Percentiles rank a stretch among this genome's conserved stretches.
phyloP scores from a whole-genome alignment of 2,113 vertebrate species.

The Propithecus coquereli region DNA sequence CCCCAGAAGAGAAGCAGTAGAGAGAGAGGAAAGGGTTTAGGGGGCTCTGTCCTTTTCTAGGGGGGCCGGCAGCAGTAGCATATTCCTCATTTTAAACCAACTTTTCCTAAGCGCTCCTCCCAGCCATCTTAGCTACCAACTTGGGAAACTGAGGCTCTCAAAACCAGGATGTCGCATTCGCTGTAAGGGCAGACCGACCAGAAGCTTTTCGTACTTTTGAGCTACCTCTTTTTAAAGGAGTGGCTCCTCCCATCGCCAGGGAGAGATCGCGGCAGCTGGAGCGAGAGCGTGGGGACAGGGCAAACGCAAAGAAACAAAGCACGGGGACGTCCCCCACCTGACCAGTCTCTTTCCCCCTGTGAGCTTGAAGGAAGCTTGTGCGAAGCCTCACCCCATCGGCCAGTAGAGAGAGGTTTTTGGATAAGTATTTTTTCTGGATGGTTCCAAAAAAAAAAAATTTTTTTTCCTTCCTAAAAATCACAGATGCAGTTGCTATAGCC shows the following conservation, averaged over 20 bases:
- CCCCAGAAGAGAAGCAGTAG: slow-evolving; percentile 17
- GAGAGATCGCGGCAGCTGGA: slow-evolving; percentile 51
- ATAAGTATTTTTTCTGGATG: not conserved
- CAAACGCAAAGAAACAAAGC: too few species aligned
- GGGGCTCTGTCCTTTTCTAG: rapidly evolving
- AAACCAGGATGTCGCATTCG: not conserved
- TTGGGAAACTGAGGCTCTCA: not conserved
- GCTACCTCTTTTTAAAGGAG: not conserved
- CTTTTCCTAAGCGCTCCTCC: not conserved
- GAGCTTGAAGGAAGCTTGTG: rapidly evolving
- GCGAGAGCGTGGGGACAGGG: slow-evolving; percentile 66
- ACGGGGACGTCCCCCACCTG: too few species aligned
- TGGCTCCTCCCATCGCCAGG: slow-evolving; percentile 13
- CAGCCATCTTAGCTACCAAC: not conserved
- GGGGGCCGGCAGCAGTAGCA: not conserved
- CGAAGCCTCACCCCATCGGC: not conserved
- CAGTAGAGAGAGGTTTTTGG: not conserved
- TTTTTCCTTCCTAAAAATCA: not conserved
- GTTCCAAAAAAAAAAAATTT: not conserved
- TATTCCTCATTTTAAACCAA: not conserved
- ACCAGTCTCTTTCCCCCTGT: not conserved
- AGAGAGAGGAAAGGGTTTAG: not conserved
- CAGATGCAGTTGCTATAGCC: not conserved
- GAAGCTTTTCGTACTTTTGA: slow-evolving; percentile 55
- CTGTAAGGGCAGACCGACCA: slow-evolving; percentile 88